Evolutionary conservation across 2,888 invertebrate species (phyloP).

Genomic region (Hecatera dysodea): DNA sequence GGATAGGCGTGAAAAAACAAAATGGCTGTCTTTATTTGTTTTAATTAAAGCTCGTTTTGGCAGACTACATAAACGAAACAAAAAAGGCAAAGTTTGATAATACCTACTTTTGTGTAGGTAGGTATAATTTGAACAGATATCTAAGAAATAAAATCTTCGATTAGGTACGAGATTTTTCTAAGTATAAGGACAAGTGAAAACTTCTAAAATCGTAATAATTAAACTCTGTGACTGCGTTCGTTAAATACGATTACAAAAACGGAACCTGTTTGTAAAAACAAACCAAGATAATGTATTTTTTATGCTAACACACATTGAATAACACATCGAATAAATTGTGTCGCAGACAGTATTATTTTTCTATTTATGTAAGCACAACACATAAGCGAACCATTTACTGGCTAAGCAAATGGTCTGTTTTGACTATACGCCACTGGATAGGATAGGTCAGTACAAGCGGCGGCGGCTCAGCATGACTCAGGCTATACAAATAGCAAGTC

Average conservation of each 20-base stretch:
- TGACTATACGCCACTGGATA: conserved; percentile 25
- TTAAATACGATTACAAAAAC: conserved; percentile 4
- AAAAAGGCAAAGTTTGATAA: not conserved
- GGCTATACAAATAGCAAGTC: conserved; percentile 36
- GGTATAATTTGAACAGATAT: not conserved
- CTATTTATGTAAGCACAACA: conserved; percentile 7
- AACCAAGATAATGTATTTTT: not conserved
- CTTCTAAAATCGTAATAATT: not conserved
- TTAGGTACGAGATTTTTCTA: not conserved
- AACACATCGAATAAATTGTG: conserved; percentile 1
- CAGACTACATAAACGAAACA: not conserved
- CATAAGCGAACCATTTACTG: conserved; percentile 11
- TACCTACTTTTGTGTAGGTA: not conserved
- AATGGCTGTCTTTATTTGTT: conserved; percentile 33
- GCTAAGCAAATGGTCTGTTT: conserved; percentile 24
- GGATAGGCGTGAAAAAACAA: conserved; percentile 28
- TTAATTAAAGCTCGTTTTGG: not conserved
- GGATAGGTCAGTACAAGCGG: conserved; percentile 52
- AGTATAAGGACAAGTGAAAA: not conserved
- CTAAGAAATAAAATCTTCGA: conserved; percentile 12
- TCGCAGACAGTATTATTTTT: conserved; percentile 15
- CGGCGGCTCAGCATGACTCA: conserved; percentile 43
- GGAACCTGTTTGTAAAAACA: conserved; percentile 2
- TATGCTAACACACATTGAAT: conserved; percentile 6
- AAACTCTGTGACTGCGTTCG: conserved; percentile 4